phyloP scores from a whole-genome alignment of 1,140 invertebrate species.

The Sipha flava region DNA sequence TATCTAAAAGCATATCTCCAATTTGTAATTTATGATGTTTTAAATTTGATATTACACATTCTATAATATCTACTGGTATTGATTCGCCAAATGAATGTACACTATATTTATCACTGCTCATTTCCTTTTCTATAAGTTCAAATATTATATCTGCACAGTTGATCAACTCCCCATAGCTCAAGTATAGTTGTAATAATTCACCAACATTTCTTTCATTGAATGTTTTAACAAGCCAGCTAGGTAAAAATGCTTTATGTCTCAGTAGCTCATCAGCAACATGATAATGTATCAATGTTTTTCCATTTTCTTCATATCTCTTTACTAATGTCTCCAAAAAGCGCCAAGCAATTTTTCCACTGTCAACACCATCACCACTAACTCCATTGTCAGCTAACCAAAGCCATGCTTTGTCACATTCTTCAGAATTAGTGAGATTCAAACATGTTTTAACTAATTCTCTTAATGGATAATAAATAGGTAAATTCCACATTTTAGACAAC shows the following conservation, averaged over 20 bases:
- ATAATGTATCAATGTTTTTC: neutral
- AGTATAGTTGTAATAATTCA: constrained; percentile 8
- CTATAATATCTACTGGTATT: constrained; percentile 15
- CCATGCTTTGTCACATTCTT: constrained; percentile 17
- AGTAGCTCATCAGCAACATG: constrained; percentile 16
- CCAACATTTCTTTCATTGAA: constrained; percentile 9
- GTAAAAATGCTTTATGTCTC: constrained; percentile 14
- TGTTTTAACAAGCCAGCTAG: constrained; percentile 16
- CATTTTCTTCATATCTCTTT: constrained; percentile 3
- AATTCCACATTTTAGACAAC: constrained; percentile 21
- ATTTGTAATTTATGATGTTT: constrained; percentile 10
- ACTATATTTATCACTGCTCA: neutral
- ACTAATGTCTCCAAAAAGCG: constrained; percentile 21
- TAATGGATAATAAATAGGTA: neutral
- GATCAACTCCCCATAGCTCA: constrained; percentile 16
- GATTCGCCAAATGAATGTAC: neutral
- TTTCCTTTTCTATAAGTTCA: constrained; percentile 2
- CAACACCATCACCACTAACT: neutral
- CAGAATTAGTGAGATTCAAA: neutral
- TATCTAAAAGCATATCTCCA: neutral
- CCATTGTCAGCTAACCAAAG: constrained; percentile 10
- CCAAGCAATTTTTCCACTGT: constrained; percentile 27
- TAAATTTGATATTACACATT: constrained; percentile 2
- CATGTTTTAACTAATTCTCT: constrained; percentile 18
- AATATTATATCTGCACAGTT: constrained; percentile 4